Conservation (phyloP, 2,113 vertebrate genomes). For the Arizona elegans region DNA sequence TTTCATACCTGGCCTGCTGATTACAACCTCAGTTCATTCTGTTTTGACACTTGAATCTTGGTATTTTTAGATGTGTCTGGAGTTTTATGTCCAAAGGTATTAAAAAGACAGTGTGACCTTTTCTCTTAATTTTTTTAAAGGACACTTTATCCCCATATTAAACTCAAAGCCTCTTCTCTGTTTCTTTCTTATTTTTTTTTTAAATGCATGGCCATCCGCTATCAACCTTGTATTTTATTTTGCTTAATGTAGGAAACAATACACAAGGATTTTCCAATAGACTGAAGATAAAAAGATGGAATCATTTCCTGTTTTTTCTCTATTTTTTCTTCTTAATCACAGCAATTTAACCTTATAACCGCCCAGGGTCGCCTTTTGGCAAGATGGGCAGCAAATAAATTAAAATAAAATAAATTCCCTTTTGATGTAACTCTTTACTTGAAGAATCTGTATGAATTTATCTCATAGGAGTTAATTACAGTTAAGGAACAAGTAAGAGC, state of each 20-base stretch:
- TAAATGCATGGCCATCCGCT: slow-evolving; percentile 1
- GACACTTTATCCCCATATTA: not conserved
- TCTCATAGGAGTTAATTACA: not conserved
- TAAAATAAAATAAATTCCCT: not conserved
- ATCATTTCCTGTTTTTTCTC: not conserved
- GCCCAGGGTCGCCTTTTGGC: not conserved
- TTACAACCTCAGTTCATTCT: not conserved
- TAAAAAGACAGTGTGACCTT: not conserved
- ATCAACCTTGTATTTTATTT: not conserved
- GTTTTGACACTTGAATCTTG: slow-evolving; percentile 1
- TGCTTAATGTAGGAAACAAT: not conserved
- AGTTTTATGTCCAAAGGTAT: not conserved
- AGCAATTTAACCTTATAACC: not conserved
- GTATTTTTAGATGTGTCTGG: not conserved
- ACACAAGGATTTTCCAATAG: not conserved
- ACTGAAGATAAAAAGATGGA: not conserved
- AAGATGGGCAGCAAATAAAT: not conserved
- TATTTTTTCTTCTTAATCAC: not conserved
- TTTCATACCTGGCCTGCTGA: not conserved
- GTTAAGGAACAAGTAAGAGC: not conserved
- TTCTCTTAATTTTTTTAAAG: not conserved
- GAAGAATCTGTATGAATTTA: not conserved
- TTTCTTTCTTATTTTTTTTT: not conserved
- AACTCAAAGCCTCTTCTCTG: not conserved
- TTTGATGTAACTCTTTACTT: not conserved